These are phyloP conservation scores for Ophiodon elongatus DNA, from an alignment of 2,113 vertebrate genomes.

Conservation along the genomic window DNA sequence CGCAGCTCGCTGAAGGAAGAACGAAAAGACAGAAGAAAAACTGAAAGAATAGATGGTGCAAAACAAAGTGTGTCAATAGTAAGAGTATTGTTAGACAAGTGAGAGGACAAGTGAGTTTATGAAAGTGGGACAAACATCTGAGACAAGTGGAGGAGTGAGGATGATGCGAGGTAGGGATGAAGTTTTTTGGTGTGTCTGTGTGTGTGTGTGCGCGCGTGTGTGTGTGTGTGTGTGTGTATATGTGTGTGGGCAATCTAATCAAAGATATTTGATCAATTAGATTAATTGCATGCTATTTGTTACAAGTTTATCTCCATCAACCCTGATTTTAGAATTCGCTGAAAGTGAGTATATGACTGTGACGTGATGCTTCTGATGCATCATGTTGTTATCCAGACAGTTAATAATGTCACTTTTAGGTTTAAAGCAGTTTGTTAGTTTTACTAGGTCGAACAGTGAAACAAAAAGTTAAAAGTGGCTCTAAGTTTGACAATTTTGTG, in stretches of 20 bases:
- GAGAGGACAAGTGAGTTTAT: constrained; percentile 65
- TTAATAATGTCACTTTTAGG: not conserved
- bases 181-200: constrained; percentile 47
- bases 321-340: not conserved
- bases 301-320: not conserved
- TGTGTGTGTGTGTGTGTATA: constrained; percentile 44
- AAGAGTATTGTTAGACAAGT: constrained; percentile 37
- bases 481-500: not conserved
- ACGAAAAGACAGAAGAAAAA: constrained; percentile 18
- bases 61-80: constrained; percentile 23
- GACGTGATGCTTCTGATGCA: not conserved
- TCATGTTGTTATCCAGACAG: not conserved
- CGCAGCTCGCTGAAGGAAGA: constrained; percentile 43
- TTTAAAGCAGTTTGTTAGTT: constrained; percentile 13
- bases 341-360: not conserved
- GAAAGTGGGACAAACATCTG: constrained; percentile 79
- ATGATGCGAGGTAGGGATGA: constrained; percentile 86
- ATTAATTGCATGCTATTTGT: constrained; percentile 20
- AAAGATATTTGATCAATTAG: constrained; percentile 34
- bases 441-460: not conserved
- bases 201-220: constrained; percentile 33
- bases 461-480: constrained; percentile 1
- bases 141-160: constrained; percentile 78
- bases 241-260: constrained; percentile 39
- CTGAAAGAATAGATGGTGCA: constrained; percentile 27